Percentiles rank a stretch among this genome's conserved stretches.
Evolutionary conservation across 1,140 invertebrate species (phyloP).

Genomic region (Tetramorium alpestre): DNA sequence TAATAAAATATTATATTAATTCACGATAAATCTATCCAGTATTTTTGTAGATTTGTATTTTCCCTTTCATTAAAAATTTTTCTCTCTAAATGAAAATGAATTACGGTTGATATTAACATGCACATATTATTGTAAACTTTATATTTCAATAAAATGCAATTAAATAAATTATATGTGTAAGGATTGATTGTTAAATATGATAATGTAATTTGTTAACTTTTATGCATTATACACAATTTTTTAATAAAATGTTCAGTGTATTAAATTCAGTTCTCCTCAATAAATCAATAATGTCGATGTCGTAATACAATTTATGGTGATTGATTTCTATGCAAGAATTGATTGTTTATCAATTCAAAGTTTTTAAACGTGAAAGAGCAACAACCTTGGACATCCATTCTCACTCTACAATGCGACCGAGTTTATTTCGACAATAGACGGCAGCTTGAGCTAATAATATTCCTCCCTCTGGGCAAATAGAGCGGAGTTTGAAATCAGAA

Average conservation of each 20-base stretch:
- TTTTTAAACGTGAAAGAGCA: constrained; percentile 7
- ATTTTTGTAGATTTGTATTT: not conserved
- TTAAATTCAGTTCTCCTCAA: not conserved
- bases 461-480: constrained; percentile 74
- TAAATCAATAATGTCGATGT: not conserved
- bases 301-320: not conserved
- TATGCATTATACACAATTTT: not conserved
- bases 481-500: constrained; percentile 62
- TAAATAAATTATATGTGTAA: not conserved
- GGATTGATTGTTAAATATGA: not conserved
- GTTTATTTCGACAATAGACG: constrained; percentile 82
- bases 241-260: not conserved
- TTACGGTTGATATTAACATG: too few species aligned
- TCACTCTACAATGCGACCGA: constrained; percentile 52
- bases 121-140: not conserved
- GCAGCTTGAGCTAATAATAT: constrained; percentile 84
- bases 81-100: too few species aligned
- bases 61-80: not conserved
- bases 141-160: not conserved
- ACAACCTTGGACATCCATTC: not conserved
- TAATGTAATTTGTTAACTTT: not conserved
- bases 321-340: not conserved
- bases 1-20: constrained; percentile 1
- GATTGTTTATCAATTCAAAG: not conserved
- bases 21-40: not conserved